Base-by-base conservation (phyloP, 2,888 invertebrate genomes). In the Tipula lateralis region DNA sequence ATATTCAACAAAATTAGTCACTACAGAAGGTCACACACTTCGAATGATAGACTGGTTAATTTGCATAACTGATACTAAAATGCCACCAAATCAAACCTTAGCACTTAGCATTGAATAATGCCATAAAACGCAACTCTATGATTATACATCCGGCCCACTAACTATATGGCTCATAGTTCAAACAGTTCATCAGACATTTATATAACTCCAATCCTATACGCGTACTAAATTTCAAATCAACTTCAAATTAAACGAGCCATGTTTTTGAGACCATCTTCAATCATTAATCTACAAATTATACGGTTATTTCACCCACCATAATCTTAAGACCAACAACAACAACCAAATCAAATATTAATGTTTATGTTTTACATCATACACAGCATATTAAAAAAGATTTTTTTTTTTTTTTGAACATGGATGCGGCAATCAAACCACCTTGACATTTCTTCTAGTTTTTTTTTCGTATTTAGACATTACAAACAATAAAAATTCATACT, bases 371-470 rank as follows among this genome's bases (percentile, higher is more conserved):
- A 66, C 66, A 66, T 66, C 24, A 66, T 9, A n/a, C n/a, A 66
- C 66, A 66, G 7, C 66, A 24, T 66, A 66, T 24, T 19, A 24
- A 66, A 24, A 19, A 66, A n/a, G 44, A 44, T 44, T 44, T 44
- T 44, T n/a, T 44, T 44, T n/a, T n/a, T n/a, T n/a, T n/a, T n/a
- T n/a, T n/a, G 7, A 66, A 66, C 66, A 24, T 66, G 66, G 66
- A 66, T 66, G 66, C 24, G 66, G 66, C 66, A 66, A 66, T 66
- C 66, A 66, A 66, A 66, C 66, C 66, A 66, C 66, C 66, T 66
- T 66, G 66, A 66, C 66, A 66, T 66, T 66, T 66, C 66, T 66
- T 66, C 66, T 66, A 66, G 12, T 66, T 66, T 66, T 44, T 44
- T 44, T 44, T 44, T 44, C 24, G 19, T 66, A 66, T 66, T 66